Evolutionary conservation across 1,140 invertebrate genomes (phyloP).

Genomic region (Leptinotarsa undecemlineata): DNA sequence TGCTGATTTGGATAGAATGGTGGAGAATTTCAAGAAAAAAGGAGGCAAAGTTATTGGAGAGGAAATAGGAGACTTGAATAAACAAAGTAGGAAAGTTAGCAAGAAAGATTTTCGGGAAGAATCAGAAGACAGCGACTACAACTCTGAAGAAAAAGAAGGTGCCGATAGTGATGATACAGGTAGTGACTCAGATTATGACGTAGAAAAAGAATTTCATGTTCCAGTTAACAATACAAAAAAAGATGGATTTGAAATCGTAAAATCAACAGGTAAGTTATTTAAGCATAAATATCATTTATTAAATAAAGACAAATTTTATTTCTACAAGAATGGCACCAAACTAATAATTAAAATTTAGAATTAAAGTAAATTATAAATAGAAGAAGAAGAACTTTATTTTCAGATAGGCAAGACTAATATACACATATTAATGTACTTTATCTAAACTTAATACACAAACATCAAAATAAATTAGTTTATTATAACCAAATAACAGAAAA

Average conservation of each 20-base stretch:
- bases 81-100: constrained; percentile 36
- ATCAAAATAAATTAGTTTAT: no score
- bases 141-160: constrained; percentile 38
- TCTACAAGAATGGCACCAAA: no score
- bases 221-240: constrained; percentile 54
- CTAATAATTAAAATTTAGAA: no score
- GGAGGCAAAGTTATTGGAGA: constrained; percentile 57
- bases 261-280: constrained; percentile 33
- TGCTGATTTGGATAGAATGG: constrained; percentile 81
- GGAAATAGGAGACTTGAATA: constrained; percentile 32
- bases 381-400: no score
- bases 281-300: no score
- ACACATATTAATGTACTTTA: no score
- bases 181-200: constrained; percentile 65
- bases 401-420: no score
- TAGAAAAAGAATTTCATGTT: constrained; percentile 58
- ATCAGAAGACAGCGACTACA: constrained; percentile 48
- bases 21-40: constrained; percentile 72
- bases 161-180: constrained; percentile 44
- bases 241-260: constrained; percentile 70
- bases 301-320: no score
- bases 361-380: no score
- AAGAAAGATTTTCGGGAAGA: constrained; percentile 47
- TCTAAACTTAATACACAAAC: no score
- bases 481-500: no score